Conservation (phyloP, 2,113 vertebrate species). For the Thunnus thynnus region DNA sequence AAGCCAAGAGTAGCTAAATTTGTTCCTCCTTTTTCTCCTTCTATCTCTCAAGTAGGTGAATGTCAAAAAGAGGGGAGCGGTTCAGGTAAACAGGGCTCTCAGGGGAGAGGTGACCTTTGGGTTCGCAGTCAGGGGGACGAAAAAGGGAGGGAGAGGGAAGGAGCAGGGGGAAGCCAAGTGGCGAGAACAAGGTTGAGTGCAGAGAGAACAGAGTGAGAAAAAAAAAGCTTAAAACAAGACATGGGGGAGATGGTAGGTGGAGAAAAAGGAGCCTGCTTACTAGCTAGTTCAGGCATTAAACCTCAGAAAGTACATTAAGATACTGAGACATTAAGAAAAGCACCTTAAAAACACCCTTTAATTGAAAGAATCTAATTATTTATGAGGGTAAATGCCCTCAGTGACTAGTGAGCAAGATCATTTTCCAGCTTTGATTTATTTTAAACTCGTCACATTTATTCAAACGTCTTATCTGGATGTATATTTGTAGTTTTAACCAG, state of each 20-base stretch:
- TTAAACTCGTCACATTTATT: too few relatives aligned
- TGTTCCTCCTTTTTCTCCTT: conserved; percentile 47
- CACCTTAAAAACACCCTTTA: too few relatives aligned
- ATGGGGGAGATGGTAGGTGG: not conserved
- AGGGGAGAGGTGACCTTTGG: conserved; percentile 79
- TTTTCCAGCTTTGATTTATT: too few relatives aligned
- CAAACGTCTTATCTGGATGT: too few relatives aligned
- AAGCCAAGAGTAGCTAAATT: conserved; percentile 37
- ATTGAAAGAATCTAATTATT: too few relatives aligned
- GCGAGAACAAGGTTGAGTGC: conserved; percentile 44
- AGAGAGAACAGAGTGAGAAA: not conserved
- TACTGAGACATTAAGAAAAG: not conserved
- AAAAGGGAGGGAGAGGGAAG: conserved; percentile 26
- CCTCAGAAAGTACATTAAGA: not conserved
- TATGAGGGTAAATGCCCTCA: too few relatives aligned
- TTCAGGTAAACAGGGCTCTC: conserved; percentile 77
- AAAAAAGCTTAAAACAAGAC: conserved; percentile 1
- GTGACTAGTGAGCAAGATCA: too few relatives aligned
- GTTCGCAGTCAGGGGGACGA: conserved; percentile 75
- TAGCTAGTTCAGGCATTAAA: not conserved
- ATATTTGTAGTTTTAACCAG: too few relatives aligned
- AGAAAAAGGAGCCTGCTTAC: not conserved
- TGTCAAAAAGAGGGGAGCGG: conserved; percentile 72
- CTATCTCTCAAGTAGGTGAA: conserved; percentile 71
- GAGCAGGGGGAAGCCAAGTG: conserved; percentile 36